Evolutionary conservation across 92 coral and sea anemone species (phyloP).

Genomic region (Micromussa lordhowensis): DNA sequence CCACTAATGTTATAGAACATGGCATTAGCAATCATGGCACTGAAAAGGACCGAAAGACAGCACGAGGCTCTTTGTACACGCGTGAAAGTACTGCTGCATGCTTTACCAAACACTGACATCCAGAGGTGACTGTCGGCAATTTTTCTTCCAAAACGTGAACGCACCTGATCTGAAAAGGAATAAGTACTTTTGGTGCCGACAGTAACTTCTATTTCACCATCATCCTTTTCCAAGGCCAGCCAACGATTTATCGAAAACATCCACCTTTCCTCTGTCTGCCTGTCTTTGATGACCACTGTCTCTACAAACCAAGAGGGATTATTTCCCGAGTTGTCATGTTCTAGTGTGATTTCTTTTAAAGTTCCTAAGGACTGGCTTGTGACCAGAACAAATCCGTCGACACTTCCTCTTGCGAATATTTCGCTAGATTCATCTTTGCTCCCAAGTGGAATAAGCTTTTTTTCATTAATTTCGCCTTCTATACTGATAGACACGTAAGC

Average conservation of each 20-base stretch:
- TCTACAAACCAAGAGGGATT: conserved; percentile 70
- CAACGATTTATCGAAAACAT: conserved; percentile 53
- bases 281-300: conserved; percentile 41
- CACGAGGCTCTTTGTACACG: conserved; percentile 74
- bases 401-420: conserved; percentile 57
- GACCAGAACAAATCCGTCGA: conserved; percentile 34
- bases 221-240: conserved; percentile 65
- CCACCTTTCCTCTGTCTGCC: conserved; percentile 45
- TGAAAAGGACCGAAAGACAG: conserved; percentile 50
- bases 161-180: conserved; percentile 46
- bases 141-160: conserved; percentile 47
- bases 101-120: conserved; percentile 63
- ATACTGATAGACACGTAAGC: conserved; percentile 31
- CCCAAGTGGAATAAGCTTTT: background rate
- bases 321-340: conserved; percentile 62
- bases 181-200: background rate
- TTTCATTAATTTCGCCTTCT: conserved; percentile 13
- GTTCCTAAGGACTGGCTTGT: conserved; percentile 41
- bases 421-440: conserved; percentile 24
- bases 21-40: conserved; percentile 66
- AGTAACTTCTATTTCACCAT: conserved; percentile 48
- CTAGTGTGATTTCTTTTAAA: conserved; percentile 29
- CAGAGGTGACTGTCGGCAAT: conserved; percentile 69
- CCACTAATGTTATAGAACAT: conserved; percentile 64
- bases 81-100: conserved; percentile 47